phyloP scores from a whole-genome alignment of 2,797 vertebrate genomes.

The Hoplostethus mediterraneus region DNA sequence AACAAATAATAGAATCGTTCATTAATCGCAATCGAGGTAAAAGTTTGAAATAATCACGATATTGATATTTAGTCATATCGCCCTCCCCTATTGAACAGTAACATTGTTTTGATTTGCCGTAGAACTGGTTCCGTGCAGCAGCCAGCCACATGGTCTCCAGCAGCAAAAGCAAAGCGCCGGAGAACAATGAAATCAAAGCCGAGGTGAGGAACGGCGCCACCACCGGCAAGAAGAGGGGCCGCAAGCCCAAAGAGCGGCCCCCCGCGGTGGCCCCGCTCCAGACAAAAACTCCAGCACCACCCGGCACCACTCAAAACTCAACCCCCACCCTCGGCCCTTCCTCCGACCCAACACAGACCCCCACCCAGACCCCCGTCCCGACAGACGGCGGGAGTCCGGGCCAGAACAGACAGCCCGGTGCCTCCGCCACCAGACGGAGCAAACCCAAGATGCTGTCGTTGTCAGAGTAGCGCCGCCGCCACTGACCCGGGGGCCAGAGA shows the following conservation, averaged over 20 bases:
- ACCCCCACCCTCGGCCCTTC: constrained; percentile 58
- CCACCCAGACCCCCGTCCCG: constrained; percentile 68
- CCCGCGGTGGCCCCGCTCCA: constrained; percentile 55
- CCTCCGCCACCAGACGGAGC: constrained; percentile 81
- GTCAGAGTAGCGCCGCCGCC: constrained; percentile 75
- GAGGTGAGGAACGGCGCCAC: constrained; percentile 86
- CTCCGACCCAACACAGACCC: constrained; percentile 72
- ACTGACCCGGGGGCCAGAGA: constrained; percentile 63
- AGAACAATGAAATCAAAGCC: constrained; percentile 79
- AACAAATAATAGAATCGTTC: too few species aligned
- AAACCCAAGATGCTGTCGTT: constrained; percentile 84
- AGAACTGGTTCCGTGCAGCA: constrained; percentile 98
- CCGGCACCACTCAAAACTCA: constrained; percentile 76
- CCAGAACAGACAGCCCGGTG: constrained; percentile 81
- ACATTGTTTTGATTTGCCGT: constrained; percentile 29
- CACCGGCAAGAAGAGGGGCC: constrained; percentile 90
- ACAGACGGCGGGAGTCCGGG: constrained; percentile 74
- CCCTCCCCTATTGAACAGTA: constrained; percentile 13
- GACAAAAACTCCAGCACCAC: constrained; percentile 78
- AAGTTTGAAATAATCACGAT: too few species aligned
- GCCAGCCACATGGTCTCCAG: constrained; percentile 85
- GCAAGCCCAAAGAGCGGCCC: constrained; percentile 92
- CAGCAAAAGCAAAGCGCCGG: constrained; percentile 84
- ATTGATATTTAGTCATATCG: too few species aligned
- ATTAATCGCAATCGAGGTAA: too few species aligned